Base-by-base conservation (phyloP, 92 coral and sea anemone genomes). In the Chrysogorgia sp. region DNA sequence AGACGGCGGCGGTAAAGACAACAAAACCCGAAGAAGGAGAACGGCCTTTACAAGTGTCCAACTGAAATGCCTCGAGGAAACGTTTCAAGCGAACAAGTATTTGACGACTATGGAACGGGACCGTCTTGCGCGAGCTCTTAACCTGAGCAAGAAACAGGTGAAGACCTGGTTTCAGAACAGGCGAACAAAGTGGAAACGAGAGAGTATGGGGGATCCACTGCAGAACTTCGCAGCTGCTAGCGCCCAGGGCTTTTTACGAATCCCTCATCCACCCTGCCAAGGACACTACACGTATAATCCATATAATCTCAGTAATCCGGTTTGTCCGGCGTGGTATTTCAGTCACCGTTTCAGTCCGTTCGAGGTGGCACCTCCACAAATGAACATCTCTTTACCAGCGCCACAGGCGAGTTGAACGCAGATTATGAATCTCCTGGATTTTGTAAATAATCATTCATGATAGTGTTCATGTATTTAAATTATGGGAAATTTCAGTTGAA, bases 241-340 rank as follows among this genome's bases (percentile, higher is more conserved):
- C 34, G 64, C 79, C 79, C 79, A 72, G 65, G 79, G 43, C 21
- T 55, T 48, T 34, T 26, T 72, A 34, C 79, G 79, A 3, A 33
- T 72, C 10, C 79, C 79, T n/a, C 79, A 65, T 58, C 65, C 79
- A 55, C 63, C 79, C 1, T 72, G 79, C 25, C 79, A 72, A 40
- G 79, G 79, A 2, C 79, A 72, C 52, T 72, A 72, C 25, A 22
- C 79, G 50, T 72, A 47, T 40, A 72, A 25, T 59, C 79, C 79
- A 12, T 72, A 72, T 25, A 32, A 15, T 56, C 79, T 72, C 14
- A 59, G 79, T 13, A 72, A 72, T 55, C 53, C 79, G 12, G 79
- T 72, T 21, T 72, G 79, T 34, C 79, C 79, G 17, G n/a, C n/a
- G n/a, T 72, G 79, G 15, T 72, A 72, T 56, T 72, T 52, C 37